Evolutionary conservation across 1,140 invertebrate species (phyloP).

Genomic region (Pemphigus obesinymphae): DNA sequence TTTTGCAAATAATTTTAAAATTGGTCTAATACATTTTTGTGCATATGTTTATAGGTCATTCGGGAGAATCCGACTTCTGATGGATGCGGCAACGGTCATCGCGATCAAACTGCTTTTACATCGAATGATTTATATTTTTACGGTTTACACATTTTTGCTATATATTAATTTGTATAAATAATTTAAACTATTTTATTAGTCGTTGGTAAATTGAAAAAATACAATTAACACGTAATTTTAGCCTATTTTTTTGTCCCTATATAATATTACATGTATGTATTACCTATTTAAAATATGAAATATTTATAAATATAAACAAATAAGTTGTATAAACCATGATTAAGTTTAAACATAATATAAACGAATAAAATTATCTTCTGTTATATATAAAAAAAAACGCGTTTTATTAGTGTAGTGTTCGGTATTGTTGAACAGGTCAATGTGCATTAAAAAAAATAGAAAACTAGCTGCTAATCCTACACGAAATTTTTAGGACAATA

Average conservation of each 20-base stretch:
- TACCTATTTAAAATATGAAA: no score
- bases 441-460: no score
- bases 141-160: constrained; percentile 4
- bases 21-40: not conserved
- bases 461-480: no score
- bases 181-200: constrained; percentile 9
- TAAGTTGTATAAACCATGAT: no score
- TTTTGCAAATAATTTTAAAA: not conserved
- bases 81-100: not conserved
- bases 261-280: no score
- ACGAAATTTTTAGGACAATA: no score
- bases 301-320: no score
- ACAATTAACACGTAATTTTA: constrained; percentile 19
- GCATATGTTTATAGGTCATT: constrained; percentile 28
- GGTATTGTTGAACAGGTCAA: no score
- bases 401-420: no score
- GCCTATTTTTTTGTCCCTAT: not conserved
- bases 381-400: no score
- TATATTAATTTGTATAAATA: constrained; percentile 23
- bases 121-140: constrained; percentile 10
- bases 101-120: constrained; percentile 7
- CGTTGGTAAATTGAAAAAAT: not conserved
- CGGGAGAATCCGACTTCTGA: constrained; percentile 33
- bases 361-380: no score
- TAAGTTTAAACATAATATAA: no score